phyloP scores from a whole-genome alignment of 1,140 invertebrate genomes.

The Xylocopa sonorina region DNA sequence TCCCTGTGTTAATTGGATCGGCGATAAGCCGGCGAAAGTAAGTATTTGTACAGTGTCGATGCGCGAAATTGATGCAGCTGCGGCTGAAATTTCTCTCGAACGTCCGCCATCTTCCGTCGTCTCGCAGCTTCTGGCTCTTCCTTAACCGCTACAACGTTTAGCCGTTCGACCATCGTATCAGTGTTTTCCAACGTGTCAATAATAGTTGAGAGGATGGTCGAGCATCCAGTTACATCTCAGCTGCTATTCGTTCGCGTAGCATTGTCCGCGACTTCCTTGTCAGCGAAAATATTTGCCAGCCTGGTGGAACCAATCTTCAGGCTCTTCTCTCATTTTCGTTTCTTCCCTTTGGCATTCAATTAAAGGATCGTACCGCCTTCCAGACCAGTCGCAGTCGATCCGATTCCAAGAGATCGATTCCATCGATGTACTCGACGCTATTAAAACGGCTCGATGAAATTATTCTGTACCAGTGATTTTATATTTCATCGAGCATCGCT shows the following conservation, averaged over 20 bases:
- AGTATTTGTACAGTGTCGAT: slow-evolving; percentile 7
- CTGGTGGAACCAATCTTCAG: slow-evolving; percentile 7
- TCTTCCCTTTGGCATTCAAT: not conserved
- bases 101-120: not conserved
- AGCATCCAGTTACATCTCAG: not conserved
- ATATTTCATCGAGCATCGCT: not conserved
- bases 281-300: slow-evolving; percentile 41
- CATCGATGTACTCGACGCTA: not conserved
- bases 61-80: slow-evolving; percentile 20
- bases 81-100: not conserved
- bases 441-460: slow-evolving; percentile 6
- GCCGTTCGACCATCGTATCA: slow-evolving; percentile 1
- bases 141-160: slow-evolving; percentile 3
- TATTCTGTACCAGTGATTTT: slow-evolving; percentile 18
- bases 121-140: not conserved
- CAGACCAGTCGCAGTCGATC: not conserved
- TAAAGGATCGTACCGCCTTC: slow-evolving; percentile 12
- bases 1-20: slow-evolving; percentile 6
- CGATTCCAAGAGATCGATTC: slow-evolving; percentile 4
- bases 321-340: not conserved
- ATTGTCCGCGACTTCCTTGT: slow-evolving; percentile 34
- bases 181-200: slow-evolving; percentile 35
- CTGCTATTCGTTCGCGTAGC: not conserved
- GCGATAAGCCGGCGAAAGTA: not conserved
- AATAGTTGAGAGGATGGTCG: slow-evolving; percentile 40